phyloP scores from a whole-genome alignment of 1,140 invertebrate genomes.

The Drosophila azteca region DNA sequence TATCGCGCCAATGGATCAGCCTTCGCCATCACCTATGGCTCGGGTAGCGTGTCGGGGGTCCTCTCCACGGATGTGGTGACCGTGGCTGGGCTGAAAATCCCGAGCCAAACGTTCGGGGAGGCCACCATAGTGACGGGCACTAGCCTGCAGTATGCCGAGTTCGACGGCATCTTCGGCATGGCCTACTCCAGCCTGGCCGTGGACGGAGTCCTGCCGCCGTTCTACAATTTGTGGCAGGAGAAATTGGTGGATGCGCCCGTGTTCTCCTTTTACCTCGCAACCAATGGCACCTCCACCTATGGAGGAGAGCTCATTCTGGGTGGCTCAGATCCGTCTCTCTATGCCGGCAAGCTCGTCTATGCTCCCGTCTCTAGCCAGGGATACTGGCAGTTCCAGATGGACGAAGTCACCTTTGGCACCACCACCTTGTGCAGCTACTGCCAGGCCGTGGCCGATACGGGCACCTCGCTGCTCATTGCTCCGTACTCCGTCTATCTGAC shows the following conservation, averaged over 20 bases:
- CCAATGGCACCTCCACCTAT: slow-evolving; percentile 88
- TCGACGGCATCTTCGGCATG: slow-evolving; percentile 98
- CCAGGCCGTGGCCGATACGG: slow-evolving; percentile 90
- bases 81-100: slow-evolving; percentile 88
- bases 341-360: slow-evolving; percentile 94
- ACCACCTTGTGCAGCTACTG: slow-evolving; percentile 85
- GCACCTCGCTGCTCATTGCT: slow-evolving; percentile 90
- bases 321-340: slow-evolving; percentile 95
- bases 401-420: slow-evolving; percentile 87
- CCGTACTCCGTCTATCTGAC: slow-evolving; percentile 78
- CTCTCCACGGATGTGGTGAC: slow-evolving; percentile 94
- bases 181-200: slow-evolving; percentile 94
- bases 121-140: slow-evolving; percentile 95
- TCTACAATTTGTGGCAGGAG: slow-evolving; percentile 97
- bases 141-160: slow-evolving; percentile 95
- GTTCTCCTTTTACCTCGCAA: slow-evolving; percentile 95
- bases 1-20: slow-evolving; percentile 94
- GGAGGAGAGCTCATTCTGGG: slow-evolving; percentile 98
- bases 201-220: slow-evolving; percentile 94
- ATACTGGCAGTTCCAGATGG: slow-evolving; percentile 99
- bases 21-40: slow-evolving; percentile 97
- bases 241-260: slow-evolving; percentile 89
- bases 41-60: slow-evolving; percentile 96
- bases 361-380: slow-evolving; percentile 91
- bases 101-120: slow-evolving; percentile 97